phyloP scores from a whole-genome alignment of 2,888 invertebrate genomes.

The Troilus luridus region DNA sequence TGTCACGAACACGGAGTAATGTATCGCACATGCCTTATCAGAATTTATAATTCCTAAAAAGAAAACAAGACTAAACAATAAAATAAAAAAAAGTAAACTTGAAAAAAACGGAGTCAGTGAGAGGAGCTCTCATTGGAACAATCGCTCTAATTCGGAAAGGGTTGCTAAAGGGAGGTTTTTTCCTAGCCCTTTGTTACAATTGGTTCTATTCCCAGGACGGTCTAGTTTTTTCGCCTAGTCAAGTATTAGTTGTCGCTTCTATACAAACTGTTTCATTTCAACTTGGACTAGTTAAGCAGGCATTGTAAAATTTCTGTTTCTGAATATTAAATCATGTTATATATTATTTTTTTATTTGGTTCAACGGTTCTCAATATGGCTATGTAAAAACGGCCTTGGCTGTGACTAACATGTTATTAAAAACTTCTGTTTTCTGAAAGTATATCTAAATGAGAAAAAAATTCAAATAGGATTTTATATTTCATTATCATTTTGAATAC shows the following conservation, averaged over 20 bases:
- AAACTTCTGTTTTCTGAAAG: too few species aligned
- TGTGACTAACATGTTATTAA: neutral
- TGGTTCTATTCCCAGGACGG: neutral
- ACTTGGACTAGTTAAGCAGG: neutral
- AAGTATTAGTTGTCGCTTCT: neutral
- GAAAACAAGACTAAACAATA: neutral
- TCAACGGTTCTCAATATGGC: neutral
- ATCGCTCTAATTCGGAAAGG: conserved; percentile 34
- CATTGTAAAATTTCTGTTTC: neutral
- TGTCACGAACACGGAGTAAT: neutral
- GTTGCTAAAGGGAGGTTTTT: conserved; percentile 23
- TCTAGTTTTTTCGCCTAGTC: conserved; percentile 17
- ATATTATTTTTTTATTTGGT: neutral
- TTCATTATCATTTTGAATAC: too few species aligned
- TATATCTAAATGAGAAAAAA: neutral
- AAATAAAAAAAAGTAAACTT: neutral
- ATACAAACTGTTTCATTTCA: neutral
- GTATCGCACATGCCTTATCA: neutral
- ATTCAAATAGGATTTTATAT: neutral
- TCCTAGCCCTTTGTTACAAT: conserved; percentile 3
- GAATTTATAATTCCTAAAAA: conserved; percentile 29
- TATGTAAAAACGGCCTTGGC: neutral
- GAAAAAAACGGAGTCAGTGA: conserved; percentile 16
- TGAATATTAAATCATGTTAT: neutral
- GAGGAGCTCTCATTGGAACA: neutral